These are phyloP conservation scores for Adineta ricciae DNA, from an alignment of 2,888 invertebrate species.

Conservation along the genomic window DNA sequence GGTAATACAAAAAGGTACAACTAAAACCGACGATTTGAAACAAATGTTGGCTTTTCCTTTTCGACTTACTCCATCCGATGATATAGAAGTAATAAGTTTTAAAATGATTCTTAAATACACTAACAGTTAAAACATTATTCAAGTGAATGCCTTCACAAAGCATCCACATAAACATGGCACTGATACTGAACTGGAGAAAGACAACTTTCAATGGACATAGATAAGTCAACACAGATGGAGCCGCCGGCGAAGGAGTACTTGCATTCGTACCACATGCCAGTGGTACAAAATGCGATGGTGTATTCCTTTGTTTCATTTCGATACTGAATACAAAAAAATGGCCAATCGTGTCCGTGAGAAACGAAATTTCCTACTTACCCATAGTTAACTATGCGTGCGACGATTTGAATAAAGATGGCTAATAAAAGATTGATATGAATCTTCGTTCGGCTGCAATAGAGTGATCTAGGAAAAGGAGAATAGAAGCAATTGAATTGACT, in stretches of 20 bases:
- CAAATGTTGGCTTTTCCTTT: no score
- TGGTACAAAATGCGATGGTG: background rate
- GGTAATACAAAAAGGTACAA: background rate
- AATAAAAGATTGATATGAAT: conserved; percentile 75
- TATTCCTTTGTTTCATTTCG: background rate
- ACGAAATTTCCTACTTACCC: background rate
- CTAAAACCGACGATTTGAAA: background rate
- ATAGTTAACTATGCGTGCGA: conserved; percentile 42
- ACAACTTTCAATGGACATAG: conserved; percentile 29
- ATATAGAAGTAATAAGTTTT: conserved; percentile 40
- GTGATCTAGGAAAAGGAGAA: conserved; percentile 54
- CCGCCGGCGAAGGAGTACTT: background rate
- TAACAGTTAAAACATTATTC: conserved; percentile 65
- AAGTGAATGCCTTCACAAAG: conserved; percentile 85
- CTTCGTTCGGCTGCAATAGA: conserved; percentile 70
- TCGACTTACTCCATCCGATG: conserved; percentile 49
- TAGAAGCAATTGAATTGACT: conserved; percentile 61
- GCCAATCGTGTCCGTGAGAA: background rate
- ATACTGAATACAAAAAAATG: conserved; percentile 13
- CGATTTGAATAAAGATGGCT: conserved; percentile 60
- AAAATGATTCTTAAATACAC: conserved; percentile 50
- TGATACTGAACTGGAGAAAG: conserved; percentile 73
- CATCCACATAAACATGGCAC: conserved; percentile 69
- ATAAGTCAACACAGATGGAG: background rate
- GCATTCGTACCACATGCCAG: background rate